A percentile compares a stretch with the other conserved stretches of the same genome.
phyloP scores from a whole-genome alignment of 2,888 invertebrate genomes.

The Eretmocerus hayati region DNA sequence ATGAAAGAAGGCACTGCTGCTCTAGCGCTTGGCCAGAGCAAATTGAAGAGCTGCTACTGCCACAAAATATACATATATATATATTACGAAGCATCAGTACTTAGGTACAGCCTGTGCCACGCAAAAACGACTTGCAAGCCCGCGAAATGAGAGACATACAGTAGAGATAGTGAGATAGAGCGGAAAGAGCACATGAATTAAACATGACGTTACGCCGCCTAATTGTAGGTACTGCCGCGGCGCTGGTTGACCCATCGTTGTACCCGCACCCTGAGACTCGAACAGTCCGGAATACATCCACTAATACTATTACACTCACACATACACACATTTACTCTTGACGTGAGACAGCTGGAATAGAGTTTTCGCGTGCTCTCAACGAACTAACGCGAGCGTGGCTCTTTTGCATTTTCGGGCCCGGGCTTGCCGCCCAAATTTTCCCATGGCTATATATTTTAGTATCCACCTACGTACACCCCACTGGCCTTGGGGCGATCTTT shows the following conservation, averaged over 20 bases:
- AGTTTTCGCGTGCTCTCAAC: constrained; percentile 12
- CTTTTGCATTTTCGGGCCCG: constrained; percentile 8
- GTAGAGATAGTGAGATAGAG: not conserved
- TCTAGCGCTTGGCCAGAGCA: too few species aligned
- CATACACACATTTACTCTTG: too few species aligned
- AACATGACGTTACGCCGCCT: constrained; percentile 10
- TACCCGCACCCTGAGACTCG: too few species aligned
- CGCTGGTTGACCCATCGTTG: too few species aligned
- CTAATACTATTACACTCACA: too few species aligned
- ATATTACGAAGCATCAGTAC: too few species aligned
- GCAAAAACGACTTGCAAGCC: not conserved
- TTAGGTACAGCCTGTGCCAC: too few species aligned
- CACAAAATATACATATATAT: too few species aligned
- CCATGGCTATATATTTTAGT: not conserved
- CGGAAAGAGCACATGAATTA: constrained; percentile 9
- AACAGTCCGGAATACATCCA: too few species aligned
- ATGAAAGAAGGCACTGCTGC: too few species aligned
- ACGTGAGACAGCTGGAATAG: constrained; percentile 8
- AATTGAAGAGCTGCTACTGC: too few species aligned
- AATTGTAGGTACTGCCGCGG: constrained; percentile 14
- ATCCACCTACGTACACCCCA: too few species aligned
- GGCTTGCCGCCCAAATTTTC: not conserved
- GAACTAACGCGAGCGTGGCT: constrained; percentile 4
- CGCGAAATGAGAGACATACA: not conserved
- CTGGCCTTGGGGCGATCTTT: constrained; percentile 8